These are phyloP conservation scores for Nebria ingens DNA, from an alignment of 1,140 invertebrate species.

Conservation along the genomic window DNA sequence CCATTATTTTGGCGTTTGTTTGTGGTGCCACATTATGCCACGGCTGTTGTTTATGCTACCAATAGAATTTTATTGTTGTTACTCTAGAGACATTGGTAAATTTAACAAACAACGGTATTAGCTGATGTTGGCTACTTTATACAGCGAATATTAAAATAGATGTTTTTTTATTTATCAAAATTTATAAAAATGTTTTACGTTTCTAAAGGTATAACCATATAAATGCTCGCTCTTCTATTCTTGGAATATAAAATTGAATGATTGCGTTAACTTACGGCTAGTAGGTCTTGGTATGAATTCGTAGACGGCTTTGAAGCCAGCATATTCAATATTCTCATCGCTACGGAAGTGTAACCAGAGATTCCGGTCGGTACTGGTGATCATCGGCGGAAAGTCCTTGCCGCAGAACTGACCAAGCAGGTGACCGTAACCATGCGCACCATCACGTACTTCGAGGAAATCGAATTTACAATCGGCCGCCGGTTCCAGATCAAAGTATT, in stretches of 20 bases:
- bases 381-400: constrained; percentile 61
- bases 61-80: too few relatives aligned
- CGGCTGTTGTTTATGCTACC: too few relatives aligned
- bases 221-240: neutral
- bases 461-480: constrained; percentile 69
- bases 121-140: too few relatives aligned
- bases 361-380: constrained; percentile 62
- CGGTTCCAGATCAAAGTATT: constrained; percentile 67
- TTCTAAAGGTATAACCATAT: too few relatives aligned
- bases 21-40: too few relatives aligned
- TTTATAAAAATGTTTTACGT: neutral
- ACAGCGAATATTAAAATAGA: neutral
- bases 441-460: constrained; percentile 73
- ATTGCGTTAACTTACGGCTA: constrained; percentile 35
- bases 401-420: constrained; percentile 63
- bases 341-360: constrained; percentile 78
- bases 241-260: neutral
- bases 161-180: neutral
- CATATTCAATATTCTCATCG: constrained; percentile 73
- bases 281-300: constrained; percentile 48
- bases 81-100: too few relatives aligned
- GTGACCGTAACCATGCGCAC: constrained; percentile 72
- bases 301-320: constrained; percentile 73
- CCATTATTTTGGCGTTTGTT: too few relatives aligned
- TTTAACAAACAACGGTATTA: too few relatives aligned